Conservation (phyloP, 2,888 invertebrate genomes). For the Tethea ocularis region DNA sequence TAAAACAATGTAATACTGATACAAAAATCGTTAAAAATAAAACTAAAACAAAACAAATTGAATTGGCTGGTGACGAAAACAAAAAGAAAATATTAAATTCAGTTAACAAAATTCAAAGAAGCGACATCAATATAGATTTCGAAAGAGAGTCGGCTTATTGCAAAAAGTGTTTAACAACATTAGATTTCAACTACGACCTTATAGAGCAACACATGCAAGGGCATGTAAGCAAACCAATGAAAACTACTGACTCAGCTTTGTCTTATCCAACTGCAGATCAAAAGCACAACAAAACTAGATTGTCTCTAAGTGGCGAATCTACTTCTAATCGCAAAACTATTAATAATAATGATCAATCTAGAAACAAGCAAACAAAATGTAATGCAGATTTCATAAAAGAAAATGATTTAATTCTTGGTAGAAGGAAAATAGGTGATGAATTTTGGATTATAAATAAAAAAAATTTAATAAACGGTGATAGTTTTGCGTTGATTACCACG, state of each 20-base stretch:
- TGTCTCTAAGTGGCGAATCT: not conserved
- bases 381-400: not conserved
- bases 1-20: not conserved
- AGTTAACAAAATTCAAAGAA: slow-evolving; percentile 26
- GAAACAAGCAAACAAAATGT: not conserved
- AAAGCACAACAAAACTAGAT: not conserved
- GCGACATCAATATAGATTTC: slow-evolving; percentile 37
- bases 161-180: slow-evolving; percentile 28
- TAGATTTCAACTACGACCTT: slow-evolving; percentile 24
- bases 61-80: not conserved
- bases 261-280: not conserved
- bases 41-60: not conserved
- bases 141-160: slow-evolving; percentile 34
- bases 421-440: not conserved
- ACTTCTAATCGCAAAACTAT: slow-evolving; percentile 9
- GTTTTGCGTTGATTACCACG: slow-evolving; percentile 31
- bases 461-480: slow-evolving; percentile 30
- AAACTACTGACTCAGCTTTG: not conserved
- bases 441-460: slow-evolving; percentile 38
- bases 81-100: slow-evolving; percentile 27
- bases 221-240: slow-evolving; percentile 23
- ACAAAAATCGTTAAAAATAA: not conserved
- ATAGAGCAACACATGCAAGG: slow-evolving; percentile 33
- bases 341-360: slow-evolving; percentile 24
- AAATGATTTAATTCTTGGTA: not conserved